Conservation (phyloP, 2,113 vertebrate genomes). For the Rostratula benghalensis region DNA sequence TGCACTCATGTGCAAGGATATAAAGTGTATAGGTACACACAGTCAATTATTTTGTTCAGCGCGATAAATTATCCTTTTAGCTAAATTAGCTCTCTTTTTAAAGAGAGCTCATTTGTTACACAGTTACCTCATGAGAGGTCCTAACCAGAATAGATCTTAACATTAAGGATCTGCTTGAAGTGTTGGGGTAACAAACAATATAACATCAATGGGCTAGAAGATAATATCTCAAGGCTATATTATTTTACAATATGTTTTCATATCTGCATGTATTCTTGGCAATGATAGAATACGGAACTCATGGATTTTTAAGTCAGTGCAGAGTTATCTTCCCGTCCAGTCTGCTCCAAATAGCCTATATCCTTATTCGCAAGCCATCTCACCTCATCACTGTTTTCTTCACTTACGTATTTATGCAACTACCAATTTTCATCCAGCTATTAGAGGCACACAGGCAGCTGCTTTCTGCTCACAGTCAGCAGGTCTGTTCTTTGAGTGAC, state of each 20-base stretch:
- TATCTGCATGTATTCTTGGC: background rate
- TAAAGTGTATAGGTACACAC: background rate
- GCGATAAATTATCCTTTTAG: background rate
- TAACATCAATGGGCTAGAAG: background rate
- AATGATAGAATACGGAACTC: background rate
- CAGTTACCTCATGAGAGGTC: background rate
- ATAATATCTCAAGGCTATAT: background rate
- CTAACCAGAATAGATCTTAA: background rate
- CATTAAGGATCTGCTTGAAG: background rate
- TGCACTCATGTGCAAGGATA: background rate
- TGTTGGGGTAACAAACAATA: background rate
- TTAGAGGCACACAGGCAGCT: background rate
- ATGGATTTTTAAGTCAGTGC: background rate
- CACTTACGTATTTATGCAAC: background rate
- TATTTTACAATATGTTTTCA: background rate
- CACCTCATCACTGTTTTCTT: background rate
- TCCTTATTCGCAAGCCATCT: background rate
- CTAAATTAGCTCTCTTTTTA: background rate
- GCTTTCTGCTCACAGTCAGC: background rate
- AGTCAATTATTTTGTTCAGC: background rate
- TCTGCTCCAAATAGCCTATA: background rate
- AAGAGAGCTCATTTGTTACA: fast-evolving
- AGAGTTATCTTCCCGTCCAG: background rate
- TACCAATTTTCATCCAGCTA: background rate
- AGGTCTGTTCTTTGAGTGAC: slow-evolving; percentile 4